A percentile compares a stretch with the other conserved stretches of the same genome.
These are phyloP conservation scores for Papilio machaon DNA, from an alignment of 1,140 invertebrate species.

Conservation along the genomic window DNA sequence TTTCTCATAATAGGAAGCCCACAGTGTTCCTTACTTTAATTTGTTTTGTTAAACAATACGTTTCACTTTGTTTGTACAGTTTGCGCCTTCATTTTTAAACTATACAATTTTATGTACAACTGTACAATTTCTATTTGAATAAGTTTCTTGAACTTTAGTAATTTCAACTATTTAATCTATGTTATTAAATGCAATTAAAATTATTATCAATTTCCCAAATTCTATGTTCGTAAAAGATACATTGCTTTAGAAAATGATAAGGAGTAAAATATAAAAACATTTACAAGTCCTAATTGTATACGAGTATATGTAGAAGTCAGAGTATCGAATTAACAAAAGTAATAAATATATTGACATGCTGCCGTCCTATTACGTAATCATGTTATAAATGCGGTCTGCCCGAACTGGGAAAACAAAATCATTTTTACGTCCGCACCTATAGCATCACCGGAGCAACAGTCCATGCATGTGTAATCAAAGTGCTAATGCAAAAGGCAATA, in stretches of 20 bases:
- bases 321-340: background rate
- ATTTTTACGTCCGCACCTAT: slow-evolving; percentile 16
- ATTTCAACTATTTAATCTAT: background rate
- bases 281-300: background rate
- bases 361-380: background rate
- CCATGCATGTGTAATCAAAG: slow-evolving; percentile 31
- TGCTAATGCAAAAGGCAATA: slow-evolving; percentile 25
- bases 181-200: background rate
- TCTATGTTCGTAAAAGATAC: background rate
- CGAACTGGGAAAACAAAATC: slow-evolving; percentile 22
- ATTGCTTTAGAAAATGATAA: no score
- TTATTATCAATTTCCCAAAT: background rate
- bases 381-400: background rate
- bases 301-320: background rate
- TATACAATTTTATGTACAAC: slow-evolving; percentile 9
- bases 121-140: background rate
- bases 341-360: background rate
- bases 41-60: slow-evolving; percentile 40
- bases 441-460: slow-evolving; percentile 3
- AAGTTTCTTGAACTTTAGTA: background rate
- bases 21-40: slow-evolving; percentile 38
- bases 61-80: slow-evolving; percentile 35
- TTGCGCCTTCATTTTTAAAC: slow-evolving; percentile 35
- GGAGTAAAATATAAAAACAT: no score
- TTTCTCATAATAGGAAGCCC: slow-evolving; percentile 38